Percentiles rank a stretch among this genome's conserved stretches.
Evolutionary conservation across 2,888 invertebrate species (phyloP).

Genomic region (Tetragonisca angustula): DNA sequence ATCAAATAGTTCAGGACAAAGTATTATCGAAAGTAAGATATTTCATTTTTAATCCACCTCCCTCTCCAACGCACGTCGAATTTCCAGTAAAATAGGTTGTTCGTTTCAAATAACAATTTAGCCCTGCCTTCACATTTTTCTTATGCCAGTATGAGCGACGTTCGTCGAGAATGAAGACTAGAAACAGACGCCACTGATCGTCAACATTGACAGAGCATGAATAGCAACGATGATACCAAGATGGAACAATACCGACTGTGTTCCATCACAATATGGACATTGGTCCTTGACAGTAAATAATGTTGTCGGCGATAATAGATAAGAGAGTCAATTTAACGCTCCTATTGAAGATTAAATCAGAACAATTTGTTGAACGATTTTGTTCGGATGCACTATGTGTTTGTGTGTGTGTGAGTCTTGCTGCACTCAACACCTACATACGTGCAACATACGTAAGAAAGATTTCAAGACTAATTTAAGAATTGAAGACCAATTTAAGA

Average conservation of each 20-base stretch:
- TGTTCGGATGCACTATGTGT: neutral
- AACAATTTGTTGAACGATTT: neutral
- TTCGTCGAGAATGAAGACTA: no score
- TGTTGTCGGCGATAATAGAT: conserved; percentile 13
- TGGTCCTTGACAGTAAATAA: conserved; percentile 15
- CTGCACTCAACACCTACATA: no score
- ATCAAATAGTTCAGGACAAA: no score
- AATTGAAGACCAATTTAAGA: no score
- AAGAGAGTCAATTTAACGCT: neutral
- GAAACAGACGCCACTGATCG: neutral
- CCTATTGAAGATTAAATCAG: neutral
- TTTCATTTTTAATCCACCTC: no score
- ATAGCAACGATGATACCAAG: conserved; percentile 1
- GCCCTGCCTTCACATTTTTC: neutral
- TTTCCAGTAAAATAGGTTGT: no score
- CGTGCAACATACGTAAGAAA: no score
- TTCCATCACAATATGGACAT: neutral
- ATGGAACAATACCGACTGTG: conserved; percentile 18
- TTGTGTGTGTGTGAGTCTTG: no score
- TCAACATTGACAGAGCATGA: neutral
- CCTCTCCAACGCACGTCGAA: no score
- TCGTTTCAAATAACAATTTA: no score
- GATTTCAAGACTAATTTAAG: no score
- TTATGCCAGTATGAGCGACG: neutral
- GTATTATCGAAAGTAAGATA: no score